Evolutionary conservation across 2,113 vertebrate genomes (phyloP).

Genomic region (Platichthys stellatus): DNA sequence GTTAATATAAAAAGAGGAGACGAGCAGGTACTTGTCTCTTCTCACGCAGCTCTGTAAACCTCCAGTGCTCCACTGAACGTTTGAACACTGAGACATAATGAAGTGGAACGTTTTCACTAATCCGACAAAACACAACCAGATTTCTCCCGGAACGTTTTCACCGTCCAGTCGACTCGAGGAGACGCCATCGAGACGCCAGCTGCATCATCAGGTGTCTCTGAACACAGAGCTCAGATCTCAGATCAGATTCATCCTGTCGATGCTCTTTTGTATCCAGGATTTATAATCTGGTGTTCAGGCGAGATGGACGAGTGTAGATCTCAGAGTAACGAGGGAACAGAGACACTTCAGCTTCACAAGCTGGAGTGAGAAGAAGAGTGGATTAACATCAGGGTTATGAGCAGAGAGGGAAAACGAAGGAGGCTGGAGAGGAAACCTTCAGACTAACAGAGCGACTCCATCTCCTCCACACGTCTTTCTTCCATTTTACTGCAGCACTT

Average conservation of each 20-base stretch:
- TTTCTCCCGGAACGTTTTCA: neutral
- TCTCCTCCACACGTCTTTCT: neutral
- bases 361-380: neutral
- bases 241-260: neutral
- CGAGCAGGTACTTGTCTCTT: too few relatives aligned
- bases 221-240: conserved; percentile 9
- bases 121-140: neutral
- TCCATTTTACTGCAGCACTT: neutral
- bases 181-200: conserved; percentile 2
- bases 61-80: too few relatives aligned
- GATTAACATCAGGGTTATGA: neutral
- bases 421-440: neutral
- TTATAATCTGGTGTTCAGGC: neutral
- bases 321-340: neutral
- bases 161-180: neutral
- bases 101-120: neutral
- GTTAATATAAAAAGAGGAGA: too few relatives aligned
- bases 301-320: neutral
- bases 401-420: neutral
- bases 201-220: conserved; percentile 33
- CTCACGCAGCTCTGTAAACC: too few relatives aligned
- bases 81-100: neutral
- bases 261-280: too few relatives aligned
- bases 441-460: neutral
- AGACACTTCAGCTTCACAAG: neutral